Conservation (phyloP, 2,797 vertebrate genomes). For the Linurgus olivaceus region DNA sequence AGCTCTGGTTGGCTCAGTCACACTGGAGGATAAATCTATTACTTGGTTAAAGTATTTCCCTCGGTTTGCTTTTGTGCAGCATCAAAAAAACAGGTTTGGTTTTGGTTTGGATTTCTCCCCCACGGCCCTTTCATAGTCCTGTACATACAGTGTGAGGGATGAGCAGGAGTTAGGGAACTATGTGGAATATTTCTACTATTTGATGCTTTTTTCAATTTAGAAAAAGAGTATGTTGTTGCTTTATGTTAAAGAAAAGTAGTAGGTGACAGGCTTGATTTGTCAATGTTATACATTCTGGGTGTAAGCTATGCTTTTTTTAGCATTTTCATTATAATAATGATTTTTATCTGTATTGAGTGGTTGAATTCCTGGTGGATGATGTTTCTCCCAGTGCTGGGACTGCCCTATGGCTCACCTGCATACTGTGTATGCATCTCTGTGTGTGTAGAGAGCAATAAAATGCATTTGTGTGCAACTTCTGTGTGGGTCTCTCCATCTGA, state of each 20-base stretch:
- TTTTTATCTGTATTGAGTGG: slow-evolving; percentile 24
- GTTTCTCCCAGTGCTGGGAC: slow-evolving; percentile 45
- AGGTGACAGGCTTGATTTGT: background rate
- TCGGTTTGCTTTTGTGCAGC: background rate
- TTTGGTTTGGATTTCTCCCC: background rate
- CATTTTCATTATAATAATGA: slow-evolving; percentile 64
- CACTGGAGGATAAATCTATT: background rate
- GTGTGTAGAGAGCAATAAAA: slow-evolving; percentile 20
- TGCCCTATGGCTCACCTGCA: slow-evolving; percentile 4
- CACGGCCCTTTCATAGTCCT: background rate
- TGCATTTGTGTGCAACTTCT: background rate
- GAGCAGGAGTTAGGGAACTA: background rate
- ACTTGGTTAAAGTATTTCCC: background rate
- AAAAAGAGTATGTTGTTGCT: background rate
- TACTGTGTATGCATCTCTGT: slow-evolving; percentile 31
- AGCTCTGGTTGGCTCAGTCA: background rate
- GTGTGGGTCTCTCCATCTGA: background rate
- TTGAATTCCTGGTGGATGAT: slow-evolving; percentile 34
- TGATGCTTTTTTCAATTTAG: slow-evolving; percentile 28
- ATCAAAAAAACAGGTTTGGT: background rate
- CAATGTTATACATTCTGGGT: slow-evolving; percentile 36
- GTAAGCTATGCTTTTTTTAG: slow-evolving; percentile 49
- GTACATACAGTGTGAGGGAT: background rate
- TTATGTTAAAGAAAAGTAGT: slow-evolving; percentile 55
- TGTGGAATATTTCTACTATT: slow-evolving; percentile 62